A percentile compares a stretch with the other conserved stretches of the same genome.
These are phyloP conservation scores for Phalacrocorax pelagicus DNA, from an alignment of 2,113 vertebrate genomes.

Conservation along the genomic window DNA sequence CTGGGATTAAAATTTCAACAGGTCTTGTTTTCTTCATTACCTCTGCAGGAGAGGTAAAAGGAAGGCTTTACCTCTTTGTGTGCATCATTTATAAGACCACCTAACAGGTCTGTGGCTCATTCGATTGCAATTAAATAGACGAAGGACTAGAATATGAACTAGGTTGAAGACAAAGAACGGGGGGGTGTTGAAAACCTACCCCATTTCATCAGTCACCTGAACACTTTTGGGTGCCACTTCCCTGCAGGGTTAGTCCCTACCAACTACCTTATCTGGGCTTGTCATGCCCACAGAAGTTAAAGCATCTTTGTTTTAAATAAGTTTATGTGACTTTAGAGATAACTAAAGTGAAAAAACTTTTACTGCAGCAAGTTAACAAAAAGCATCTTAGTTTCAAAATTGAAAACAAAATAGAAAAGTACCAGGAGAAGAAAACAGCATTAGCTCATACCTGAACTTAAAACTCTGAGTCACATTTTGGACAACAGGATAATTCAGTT, in stretches of 20 bases:
- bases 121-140: background rate
- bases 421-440: background rate
- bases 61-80: background rate
- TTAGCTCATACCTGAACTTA: background rate
- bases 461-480: background rate
- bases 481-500: background rate
- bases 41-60: background rate
- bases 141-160: background rate
- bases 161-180: background rate
- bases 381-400: background rate
- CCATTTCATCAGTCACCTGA: background rate
- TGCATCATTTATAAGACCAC: background rate
- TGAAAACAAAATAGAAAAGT: background rate
- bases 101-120: background rate
- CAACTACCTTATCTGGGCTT: background rate
- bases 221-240: background rate
- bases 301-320: background rate
- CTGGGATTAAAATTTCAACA: background rate
- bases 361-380: background rate
- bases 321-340: background rate
- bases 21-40: background rate
- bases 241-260: background rate
- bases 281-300: background rate
- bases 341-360: background rate
- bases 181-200: background rate